Evolutionary conservation across 2,113 vertebrate species (phyloP).

Genomic region (Donacobius atricapilla): DNA sequence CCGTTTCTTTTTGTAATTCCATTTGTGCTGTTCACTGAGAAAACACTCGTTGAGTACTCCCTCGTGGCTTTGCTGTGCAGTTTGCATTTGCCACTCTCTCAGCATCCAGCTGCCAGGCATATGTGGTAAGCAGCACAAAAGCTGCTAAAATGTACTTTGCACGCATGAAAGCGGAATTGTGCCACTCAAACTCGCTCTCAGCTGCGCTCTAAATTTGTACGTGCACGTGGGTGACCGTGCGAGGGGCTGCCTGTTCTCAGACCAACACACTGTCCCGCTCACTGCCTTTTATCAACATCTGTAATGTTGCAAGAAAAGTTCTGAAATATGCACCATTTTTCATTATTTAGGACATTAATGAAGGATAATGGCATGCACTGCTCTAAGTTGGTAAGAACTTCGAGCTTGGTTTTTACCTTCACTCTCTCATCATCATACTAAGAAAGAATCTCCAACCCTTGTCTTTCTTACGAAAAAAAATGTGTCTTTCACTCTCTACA

Average conservation of each 20-base stretch:
- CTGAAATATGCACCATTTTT: neutral
- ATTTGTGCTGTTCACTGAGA: neutral
- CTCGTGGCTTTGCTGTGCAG: neutral
- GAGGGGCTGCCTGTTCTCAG: neutral
- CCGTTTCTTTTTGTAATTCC: neutral
- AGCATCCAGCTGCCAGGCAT: conserved; percentile 21
- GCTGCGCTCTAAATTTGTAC: neutral
- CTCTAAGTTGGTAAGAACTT: rapidly evolving
- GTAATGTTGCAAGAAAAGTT: neutral
- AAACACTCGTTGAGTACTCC: neutral
- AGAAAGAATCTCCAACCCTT: neutral
- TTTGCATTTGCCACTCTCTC: neutral
- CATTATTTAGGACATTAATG: neutral
- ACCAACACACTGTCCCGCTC: neutral
- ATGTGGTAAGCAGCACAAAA: neutral
- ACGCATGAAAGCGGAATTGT: neutral
- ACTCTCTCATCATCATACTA: neutral
- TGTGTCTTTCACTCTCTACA: neutral
- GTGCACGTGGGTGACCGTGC: rapidly evolving
- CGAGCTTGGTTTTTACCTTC: neutral
- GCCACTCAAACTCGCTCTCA: neutral
- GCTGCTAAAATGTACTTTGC: neutral
- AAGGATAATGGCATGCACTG: neutral
- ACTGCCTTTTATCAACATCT: neutral
- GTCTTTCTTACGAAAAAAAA: neutral